Evolutionary conservation across 2,797 vertebrate genomes (phyloP), one percentile per base, ranked within the genome.

Genomic region (Lithobates sylvaticus): DNA sequence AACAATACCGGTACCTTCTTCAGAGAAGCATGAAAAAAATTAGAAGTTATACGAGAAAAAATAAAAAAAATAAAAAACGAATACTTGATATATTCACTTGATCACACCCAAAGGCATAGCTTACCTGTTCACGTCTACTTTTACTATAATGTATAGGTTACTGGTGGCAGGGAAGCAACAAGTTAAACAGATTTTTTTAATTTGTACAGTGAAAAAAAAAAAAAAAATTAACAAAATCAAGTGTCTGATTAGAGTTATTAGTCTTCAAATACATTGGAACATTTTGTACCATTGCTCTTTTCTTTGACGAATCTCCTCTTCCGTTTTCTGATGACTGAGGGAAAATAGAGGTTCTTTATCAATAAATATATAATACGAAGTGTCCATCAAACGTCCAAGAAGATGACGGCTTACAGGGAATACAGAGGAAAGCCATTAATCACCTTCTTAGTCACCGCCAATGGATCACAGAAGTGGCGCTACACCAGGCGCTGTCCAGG

Each of bases 291-390:
- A 81, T 86, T 71, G 71, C 23, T 58, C 78, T 61, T 76, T 39
- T 23, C 29, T 68, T 6, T 81, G 47, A 86, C 67, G 64, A 65
- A 61, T 73, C 65, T n/a, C 44, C 8, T 77, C 58, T 67, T 21
- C 65, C 78, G n/a, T 39, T 77, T 87, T 67, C 42, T 81, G 78
- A 81, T 81, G 76, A 81, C 47, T 69, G 42, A 42, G 64, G 64
- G 72, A 71, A 81, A 81, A 81, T 42, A 71, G 67, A 69, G 68
- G 58, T n/a, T 87, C 42, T 29, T 23, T 77, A 83, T 83, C 75
- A 78, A 86, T 78, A 86, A 75, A 72, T 36, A 78, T 64, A 87
- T 79, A 87, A 79, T 84, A 76, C 58, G 18, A 15, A 16, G 26
- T 84, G 81, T 89, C 21, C n/a, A 81, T 3, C 1, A 27, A 13